These are phyloP conservation scores for Pocota personata DNA, from an alignment of 2,888 invertebrate genomes.

Conservation along the genomic window DNA sequence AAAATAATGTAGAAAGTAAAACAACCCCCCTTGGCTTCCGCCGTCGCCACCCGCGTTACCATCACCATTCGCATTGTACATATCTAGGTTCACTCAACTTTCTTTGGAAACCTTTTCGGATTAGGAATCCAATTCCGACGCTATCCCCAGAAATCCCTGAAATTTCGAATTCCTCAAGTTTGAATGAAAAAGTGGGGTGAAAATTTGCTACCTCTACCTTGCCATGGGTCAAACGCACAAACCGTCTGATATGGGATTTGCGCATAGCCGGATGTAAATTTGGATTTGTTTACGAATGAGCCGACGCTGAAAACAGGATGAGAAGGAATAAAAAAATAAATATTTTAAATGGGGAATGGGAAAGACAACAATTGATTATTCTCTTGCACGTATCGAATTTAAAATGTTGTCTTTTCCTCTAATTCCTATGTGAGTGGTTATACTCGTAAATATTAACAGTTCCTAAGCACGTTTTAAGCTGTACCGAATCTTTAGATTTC, in stretches of 20 bases:
- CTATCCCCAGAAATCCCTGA: constrained; percentile 37
- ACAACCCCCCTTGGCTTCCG: background rate
- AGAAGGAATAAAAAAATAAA: constrained; percentile 22
- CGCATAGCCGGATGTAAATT: constrained; percentile 52
- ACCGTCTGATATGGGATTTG: constrained; percentile 43
- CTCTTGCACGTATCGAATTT: constrained; percentile 24
- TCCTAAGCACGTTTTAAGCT: constrained; percentile 1
- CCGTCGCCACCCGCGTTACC: background rate
- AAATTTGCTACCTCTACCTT: background rate
- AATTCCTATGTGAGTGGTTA: constrained; percentile 21
- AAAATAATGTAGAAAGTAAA: constrained; percentile 36
- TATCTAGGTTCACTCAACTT: constrained; percentile 39
- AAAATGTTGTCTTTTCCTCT: constrained; percentile 14
- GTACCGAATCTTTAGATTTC: background rate
- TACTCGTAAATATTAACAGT: background rate
- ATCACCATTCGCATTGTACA: background rate
- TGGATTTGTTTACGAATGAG: constrained; percentile 54
- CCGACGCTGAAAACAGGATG: constrained; percentile 14
- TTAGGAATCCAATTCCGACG: constrained; percentile 56
- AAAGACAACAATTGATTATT: constrained; percentile 60
- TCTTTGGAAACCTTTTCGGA: constrained; percentile 53
- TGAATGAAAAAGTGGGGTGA: constrained; percentile 13
- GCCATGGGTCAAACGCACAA: constrained; percentile 48
- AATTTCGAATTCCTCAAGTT: constrained; percentile 59
- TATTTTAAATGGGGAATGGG: background rate